A percentile compares a stretch with the other conserved stretches of the same genome.
These are phyloP conservation scores for Danaus plexippus DNA, from an alignment of 1,140 invertebrate genomes.

Conservation along the genomic window DNA sequence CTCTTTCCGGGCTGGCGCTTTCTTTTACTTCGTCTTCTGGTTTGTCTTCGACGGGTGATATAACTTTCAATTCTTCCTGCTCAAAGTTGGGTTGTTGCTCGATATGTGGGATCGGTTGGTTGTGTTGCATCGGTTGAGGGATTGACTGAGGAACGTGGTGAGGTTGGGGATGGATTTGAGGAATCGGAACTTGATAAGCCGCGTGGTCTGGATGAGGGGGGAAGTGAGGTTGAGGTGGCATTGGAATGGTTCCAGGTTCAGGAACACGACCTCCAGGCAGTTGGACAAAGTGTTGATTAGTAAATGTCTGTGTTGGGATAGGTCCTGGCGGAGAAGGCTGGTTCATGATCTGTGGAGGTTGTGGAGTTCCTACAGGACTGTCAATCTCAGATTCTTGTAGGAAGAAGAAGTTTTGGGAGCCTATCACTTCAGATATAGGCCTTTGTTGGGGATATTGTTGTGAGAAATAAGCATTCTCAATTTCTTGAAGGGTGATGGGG, in stretches of 20 bases:
- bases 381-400: slow-evolving; percentile 85
- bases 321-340: slow-evolving; percentile 72
- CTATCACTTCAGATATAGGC: slow-evolving; percentile 81
- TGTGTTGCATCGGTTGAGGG: slow-evolving; percentile 11
- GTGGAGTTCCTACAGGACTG: slow-evolving; percentile 73
- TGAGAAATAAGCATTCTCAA: slow-evolving; percentile 74
- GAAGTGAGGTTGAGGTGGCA: slow-evolving; percentile 57
- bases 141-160: slow-evolving; percentile 20
- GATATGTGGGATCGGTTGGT: neutral
- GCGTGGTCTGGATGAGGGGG: slow-evolving; percentile 47
- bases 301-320: slow-evolving; percentile 84
- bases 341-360: slow-evolving; percentile 59
- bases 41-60: slow-evolving; percentile 35
- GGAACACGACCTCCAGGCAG: slow-evolving; percentile 39
- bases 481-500: slow-evolving; percentile 72
- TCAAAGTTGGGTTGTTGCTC: slow-evolving; percentile 11
- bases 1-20: slow-evolving; percentile 47
- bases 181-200: slow-evolving; percentile 31
- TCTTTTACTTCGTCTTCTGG: slow-evolving; percentile 46
- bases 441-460: slow-evolving; percentile 74
- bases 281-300: slow-evolving; percentile 80
- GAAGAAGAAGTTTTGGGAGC: slow-evolving; percentile 81
- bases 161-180: slow-evolving; percentile 21
- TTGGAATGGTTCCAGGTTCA: slow-evolving; percentile 42
- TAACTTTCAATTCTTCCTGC: slow-evolving; percentile 30